Conservation (phyloP, 1,140 invertebrate genomes). For the Euura saliciscinereae region DNA sequence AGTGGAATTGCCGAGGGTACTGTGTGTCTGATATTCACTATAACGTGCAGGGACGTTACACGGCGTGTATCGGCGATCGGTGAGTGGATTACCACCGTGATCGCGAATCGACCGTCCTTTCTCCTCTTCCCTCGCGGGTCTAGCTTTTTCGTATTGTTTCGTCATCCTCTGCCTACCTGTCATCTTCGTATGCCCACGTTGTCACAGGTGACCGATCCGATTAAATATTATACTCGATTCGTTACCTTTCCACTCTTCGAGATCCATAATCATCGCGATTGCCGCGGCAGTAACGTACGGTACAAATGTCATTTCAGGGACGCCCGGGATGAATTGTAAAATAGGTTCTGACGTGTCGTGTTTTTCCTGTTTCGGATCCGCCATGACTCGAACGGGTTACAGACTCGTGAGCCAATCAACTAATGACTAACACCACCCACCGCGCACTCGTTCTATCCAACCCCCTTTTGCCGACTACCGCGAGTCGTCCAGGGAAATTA, state of each 20-base stretch:
- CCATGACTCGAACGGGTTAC: not conserved
- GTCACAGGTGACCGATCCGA: too few relatives aligned
- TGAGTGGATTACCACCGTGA: not conserved
- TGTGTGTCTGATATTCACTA: not conserved
- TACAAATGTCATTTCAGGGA: too few relatives aligned
- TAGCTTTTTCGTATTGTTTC: too few relatives aligned
- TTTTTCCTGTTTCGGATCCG: not conserved
- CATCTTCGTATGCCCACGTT: too few relatives aligned
- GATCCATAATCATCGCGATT: too few relatives aligned
- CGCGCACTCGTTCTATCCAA: slow-evolving; percentile 19
- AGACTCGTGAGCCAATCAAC: slow-evolving; percentile 36
- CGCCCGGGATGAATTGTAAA: too few relatives aligned
- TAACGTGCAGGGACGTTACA: not conserved
- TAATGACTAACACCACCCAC: slow-evolving; percentile 42
- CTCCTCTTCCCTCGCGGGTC: not conserved
- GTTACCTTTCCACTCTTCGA: too few relatives aligned
- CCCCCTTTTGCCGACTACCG: slow-evolving; percentile 9
- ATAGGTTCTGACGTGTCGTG: too few relatives aligned
- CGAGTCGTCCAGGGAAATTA: slow-evolving; percentile 32
- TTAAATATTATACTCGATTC: too few relatives aligned
- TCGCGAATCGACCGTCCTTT: not conserved
- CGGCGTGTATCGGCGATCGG: slow-evolving; percentile 1
- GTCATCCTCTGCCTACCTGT: too few relatives aligned
- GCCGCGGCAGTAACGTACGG: too few relatives aligned
- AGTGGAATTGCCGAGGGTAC: not conserved